A percentile compares a stretch with the other conserved stretches of the same genome.
phyloP scores from a whole-genome alignment of 2,113 vertebrate genomes.

The Daubentonia madagascariensis region DNA sequence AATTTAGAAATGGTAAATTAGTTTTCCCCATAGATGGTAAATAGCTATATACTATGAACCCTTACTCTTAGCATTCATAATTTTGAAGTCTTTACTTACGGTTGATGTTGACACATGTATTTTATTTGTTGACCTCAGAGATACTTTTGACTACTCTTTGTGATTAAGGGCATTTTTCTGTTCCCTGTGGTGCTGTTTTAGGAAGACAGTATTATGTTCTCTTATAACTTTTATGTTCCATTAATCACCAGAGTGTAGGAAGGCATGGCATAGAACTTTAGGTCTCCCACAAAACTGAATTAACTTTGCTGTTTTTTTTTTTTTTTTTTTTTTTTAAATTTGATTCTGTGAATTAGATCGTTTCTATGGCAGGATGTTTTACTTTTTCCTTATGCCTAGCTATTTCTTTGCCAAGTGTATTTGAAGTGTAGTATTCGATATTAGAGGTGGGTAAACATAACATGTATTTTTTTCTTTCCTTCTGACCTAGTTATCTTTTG shows the following conservation, averaged over 20 bases:
- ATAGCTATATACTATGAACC: neutral
- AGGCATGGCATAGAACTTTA: neutral
- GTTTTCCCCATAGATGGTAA: neutral
- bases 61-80: neutral
- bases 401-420: slow-evolving; percentile 1
- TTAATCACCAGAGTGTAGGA: neutral
- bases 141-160: neutral
- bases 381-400: neutral
- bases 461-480: slow-evolving; percentile 46
- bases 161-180: neutral
- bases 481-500: slow-evolving; percentile 90
- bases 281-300: neutral
- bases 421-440: neutral
- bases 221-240: neutral
- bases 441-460: slow-evolving; percentile 15
- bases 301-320: neutral
- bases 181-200: neutral
- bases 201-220: neutral
- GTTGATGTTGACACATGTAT: neutral
- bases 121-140: neutral
- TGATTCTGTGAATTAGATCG: neutral
- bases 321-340: neutral
- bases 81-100: neutral
- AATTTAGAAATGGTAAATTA: neutral
- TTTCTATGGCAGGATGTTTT: neutral